A percentile compares a stretch with the other conserved stretches of the same genome.
Evolutionary conservation across 2,888 invertebrate genomes (phyloP).

Genomic region (Orthosia cruda): DNA sequence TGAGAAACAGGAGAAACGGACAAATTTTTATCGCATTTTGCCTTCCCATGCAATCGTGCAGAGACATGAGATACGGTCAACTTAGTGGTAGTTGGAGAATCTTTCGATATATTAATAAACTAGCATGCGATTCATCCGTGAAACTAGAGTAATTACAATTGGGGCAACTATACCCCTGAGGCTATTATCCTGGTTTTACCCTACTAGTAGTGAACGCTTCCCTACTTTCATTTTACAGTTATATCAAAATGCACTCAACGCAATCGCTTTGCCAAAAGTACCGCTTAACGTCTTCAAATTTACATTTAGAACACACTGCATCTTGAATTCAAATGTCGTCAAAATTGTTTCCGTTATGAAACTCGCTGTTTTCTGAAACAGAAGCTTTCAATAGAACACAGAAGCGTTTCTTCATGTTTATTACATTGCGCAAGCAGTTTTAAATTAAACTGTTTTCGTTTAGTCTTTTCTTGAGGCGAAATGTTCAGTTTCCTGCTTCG

Average conservation of each 20-base stretch:
- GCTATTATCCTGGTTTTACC: too few species aligned
- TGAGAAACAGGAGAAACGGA: too few species aligned
- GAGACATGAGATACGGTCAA: too few species aligned
- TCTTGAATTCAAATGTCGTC: conserved; percentile 71
- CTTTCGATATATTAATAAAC: too few species aligned
- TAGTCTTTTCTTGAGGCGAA: not conserved
- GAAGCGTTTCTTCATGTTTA: conserved; percentile 28
- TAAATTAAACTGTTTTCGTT: conserved; percentile 15
- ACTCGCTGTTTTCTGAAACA: conserved; percentile 30
- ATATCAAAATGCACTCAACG: conserved; percentile 66
- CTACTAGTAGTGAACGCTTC: conserved; percentile 11
- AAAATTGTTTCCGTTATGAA: conserved; percentile 61
- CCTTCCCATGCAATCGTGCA: too few species aligned
- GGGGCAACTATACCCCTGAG: too few species aligned
- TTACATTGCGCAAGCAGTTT: conserved; percentile 20
- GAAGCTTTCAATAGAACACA: conserved; percentile 44
- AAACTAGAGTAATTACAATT: too few species aligned
- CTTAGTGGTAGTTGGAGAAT: too few species aligned
- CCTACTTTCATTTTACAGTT: conserved; percentile 63
- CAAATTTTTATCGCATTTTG: too few species aligned
- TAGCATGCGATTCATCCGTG: too few species aligned
- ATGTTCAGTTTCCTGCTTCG: not conserved
- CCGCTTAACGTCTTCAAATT: conserved; percentile 73
- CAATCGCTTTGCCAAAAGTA: conserved; percentile 57
- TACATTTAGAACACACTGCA: conserved; percentile 79